A percentile compares a stretch with the other conserved stretches of the same genome.
Conservation (phyloP, 2,113 vertebrate species). For the Cheirogaleus medius region DNA sequence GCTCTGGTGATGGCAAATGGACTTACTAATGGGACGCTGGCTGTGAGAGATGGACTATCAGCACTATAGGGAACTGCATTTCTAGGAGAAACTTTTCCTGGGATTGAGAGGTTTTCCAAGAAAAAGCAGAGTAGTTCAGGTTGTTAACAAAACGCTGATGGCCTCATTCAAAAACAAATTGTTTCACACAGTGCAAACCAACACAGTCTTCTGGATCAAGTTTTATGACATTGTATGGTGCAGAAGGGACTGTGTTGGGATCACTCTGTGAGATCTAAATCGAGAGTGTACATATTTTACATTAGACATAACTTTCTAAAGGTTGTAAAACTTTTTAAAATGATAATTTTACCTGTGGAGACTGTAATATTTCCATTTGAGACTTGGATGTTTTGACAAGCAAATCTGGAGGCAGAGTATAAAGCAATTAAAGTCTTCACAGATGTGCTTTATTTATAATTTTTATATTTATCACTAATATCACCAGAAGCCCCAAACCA, state of each 20-base stretch:
- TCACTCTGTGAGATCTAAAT: neutral
- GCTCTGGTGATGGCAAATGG: neutral
- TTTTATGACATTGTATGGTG: neutral
- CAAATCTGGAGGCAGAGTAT: neutral
- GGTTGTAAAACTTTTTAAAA: neutral
- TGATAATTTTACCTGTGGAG: neutral
- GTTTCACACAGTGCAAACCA: neutral
- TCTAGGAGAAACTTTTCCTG: neutral
- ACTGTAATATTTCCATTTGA: neutral
- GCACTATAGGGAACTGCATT: neutral
- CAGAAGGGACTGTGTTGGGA: neutral
- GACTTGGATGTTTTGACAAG: neutral
- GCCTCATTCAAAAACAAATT: neutral
- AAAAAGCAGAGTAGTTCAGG: neutral
- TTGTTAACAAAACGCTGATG: neutral
- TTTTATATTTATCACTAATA: neutral
- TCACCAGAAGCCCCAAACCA: neutral
- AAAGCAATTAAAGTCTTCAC: constrained; percentile 14
- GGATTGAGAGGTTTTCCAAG: constrained; percentile 26
- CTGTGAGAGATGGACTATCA: neutral
- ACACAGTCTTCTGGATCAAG: neutral
- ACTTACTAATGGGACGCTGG: neutral
- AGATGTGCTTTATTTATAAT: neutral
- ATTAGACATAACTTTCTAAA: constrained; percentile 31
- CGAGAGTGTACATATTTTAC: neutral